These are phyloP conservation scores for Pelvicachromis taeniatus DNA, from an alignment of 2,113 vertebrate species.

Conservation along the genomic window DNA sequence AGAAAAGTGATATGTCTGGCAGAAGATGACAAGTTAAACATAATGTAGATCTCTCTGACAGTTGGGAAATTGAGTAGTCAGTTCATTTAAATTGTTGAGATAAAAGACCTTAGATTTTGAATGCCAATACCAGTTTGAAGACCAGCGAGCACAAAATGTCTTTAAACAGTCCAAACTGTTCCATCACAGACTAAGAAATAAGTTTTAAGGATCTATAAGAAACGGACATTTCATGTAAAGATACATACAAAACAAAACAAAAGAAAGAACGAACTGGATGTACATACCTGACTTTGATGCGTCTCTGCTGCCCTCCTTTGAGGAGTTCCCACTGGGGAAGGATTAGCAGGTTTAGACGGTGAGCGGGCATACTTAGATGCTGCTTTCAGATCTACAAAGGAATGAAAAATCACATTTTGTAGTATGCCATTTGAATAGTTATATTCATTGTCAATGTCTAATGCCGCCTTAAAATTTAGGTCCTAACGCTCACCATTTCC, in stretches of 20 bases:
- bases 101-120: background rate
- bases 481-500: conserved; percentile 77
- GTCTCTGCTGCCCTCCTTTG: conserved; percentile 84
- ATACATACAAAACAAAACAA: conserved; percentile 35
- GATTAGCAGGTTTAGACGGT: conserved; percentile 83
- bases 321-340: conserved; percentile 84
- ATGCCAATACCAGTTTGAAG: background rate
- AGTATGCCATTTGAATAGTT: background rate
- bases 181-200: background rate
- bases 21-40: background rate
- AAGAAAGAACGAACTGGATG: conserved; percentile 58
- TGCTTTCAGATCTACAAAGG: conserved; percentile 79
- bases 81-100: background rate
- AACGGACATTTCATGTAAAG: background rate
- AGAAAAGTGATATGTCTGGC: background rate
- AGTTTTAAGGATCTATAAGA: background rate
- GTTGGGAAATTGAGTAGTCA: background rate
- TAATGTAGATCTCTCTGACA: background rate
- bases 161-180: background rate
- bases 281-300: conserved; percentile 88
- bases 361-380: conserved; percentile 85
- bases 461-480: background rate
- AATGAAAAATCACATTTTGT: background rate
- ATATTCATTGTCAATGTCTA: background rate
- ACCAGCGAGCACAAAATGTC: background rate